phyloP scores from a whole-genome alignment of 2,888 invertebrate genomes.

The Leptinotarsa peninsularis region DNA sequence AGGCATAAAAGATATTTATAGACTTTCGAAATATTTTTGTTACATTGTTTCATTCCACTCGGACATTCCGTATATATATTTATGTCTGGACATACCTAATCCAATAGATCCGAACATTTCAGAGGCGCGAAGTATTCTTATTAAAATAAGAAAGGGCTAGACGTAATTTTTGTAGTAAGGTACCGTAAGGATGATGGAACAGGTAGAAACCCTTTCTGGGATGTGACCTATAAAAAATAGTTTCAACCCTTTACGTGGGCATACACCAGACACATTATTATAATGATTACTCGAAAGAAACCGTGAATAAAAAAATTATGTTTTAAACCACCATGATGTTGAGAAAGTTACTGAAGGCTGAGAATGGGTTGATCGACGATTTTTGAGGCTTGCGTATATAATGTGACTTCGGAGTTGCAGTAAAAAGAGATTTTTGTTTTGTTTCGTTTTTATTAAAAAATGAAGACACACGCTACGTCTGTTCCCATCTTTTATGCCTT shows the following conservation, averaged over 20 bases:
- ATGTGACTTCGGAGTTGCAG: too few relatives aligned
- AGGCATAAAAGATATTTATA: too few relatives aligned
- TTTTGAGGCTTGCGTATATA: too few relatives aligned
- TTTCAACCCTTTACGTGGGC: conserved; percentile 33
- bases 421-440: too few relatives aligned
- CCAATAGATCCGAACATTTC: background rate
- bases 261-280: conserved; percentile 37
- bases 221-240: conserved; percentile 39
- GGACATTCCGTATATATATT: too few relatives aligned
- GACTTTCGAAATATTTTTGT: too few relatives aligned
- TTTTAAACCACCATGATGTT: conserved; percentile 8
- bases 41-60: too few relatives aligned
- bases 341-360: background rate
- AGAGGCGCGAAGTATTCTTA: background rate
- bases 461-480: too few relatives aligned
- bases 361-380: too few relatives aligned
- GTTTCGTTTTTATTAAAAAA: too few relatives aligned
- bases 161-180: conserved; percentile 5
- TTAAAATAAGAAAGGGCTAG: background rate
- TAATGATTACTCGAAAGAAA: conserved; percentile 27
- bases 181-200: conserved; percentile 17
- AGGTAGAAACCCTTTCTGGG: conserved; percentile 16
- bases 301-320: conserved; percentile 28
- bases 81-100: background rate
- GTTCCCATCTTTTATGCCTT: too few relatives aligned